Evolutionary conservation across 2,888 invertebrate genomes (phyloP).

Genomic region (Helicoverpa assulta): DNA sequence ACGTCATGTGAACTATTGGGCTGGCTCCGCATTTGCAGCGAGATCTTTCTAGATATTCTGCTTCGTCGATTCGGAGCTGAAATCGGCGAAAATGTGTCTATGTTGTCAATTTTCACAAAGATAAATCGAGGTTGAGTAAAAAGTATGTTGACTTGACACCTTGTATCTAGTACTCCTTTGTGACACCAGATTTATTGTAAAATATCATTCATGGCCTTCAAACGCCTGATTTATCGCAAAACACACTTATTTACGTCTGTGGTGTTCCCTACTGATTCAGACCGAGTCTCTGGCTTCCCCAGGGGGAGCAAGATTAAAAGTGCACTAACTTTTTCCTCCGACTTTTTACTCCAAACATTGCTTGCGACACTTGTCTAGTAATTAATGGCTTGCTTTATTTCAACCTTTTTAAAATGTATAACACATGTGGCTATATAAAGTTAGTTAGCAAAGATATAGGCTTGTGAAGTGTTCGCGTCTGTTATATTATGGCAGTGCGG

Average conservation of each 20-base stretch:
- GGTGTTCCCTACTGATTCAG: background rate
- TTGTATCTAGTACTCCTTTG: background rate
- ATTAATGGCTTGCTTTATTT: slow-evolving; percentile 34
- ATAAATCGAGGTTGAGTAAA: background rate
- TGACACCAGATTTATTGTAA: slow-evolving; percentile 6
- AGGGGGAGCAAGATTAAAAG: slow-evolving; percentile 33
- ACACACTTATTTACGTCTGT: slow-evolving; percentile 24
- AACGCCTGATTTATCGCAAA: slow-evolving; percentile 8
- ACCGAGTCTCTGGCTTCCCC: slow-evolving; percentile 22
- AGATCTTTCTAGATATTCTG: slow-evolving; percentile 17
- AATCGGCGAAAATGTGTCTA: slow-evolving; percentile 1
- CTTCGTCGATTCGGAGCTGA: slow-evolving; percentile 12
- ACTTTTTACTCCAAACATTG: slow-evolving; percentile 44
- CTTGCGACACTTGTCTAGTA: slow-evolving; percentile 37
- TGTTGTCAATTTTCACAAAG: background rate
- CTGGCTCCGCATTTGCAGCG: slow-evolving; percentile 3
- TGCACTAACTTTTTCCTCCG: slow-evolving; percentile 34
- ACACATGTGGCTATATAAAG: slow-evolving; percentile 9
- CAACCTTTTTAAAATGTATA: background rate
- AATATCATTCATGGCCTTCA: background rate
- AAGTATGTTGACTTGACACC: background rate
- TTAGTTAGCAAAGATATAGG: slow-evolving; percentile 24
- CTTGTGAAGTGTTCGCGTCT: slow-evolving; percentile 28
- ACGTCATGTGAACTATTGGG: slow-evolving; percentile 22
- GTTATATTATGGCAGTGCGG: slow-evolving; percentile 39